Conservation (phyloP, 2,797 vertebrate species). For the Onychomys arenicola region DNA sequence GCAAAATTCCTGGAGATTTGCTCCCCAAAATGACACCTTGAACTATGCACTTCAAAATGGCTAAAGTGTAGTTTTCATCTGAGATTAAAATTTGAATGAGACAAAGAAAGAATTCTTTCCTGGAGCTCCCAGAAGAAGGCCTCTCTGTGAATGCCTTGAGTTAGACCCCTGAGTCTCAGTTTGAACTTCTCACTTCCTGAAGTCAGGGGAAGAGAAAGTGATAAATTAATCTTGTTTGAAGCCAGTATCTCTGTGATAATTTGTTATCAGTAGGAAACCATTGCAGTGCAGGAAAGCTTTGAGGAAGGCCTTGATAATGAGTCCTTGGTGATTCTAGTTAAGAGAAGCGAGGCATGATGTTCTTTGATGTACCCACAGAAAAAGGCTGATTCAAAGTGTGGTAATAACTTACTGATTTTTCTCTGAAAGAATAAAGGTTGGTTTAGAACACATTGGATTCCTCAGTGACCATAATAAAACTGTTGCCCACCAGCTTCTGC, state of each 20-base stretch:
- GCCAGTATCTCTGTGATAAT: background rate
- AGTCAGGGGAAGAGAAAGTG: background rate
- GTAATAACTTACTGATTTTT: background rate
- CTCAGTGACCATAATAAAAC: background rate
- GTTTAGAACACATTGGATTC: background rate
- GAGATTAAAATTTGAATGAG: background rate
- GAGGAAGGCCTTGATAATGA: background rate
- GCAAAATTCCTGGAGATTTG: background rate
- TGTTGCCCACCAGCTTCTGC: background rate
- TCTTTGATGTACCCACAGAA: background rate
- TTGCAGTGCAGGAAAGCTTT: background rate
- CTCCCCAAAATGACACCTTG: background rate
- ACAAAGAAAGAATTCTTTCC: background rate
- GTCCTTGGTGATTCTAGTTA: background rate
- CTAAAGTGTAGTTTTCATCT: background rate
- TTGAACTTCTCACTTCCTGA: background rate
- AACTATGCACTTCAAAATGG: background rate
- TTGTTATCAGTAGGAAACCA: background rate
- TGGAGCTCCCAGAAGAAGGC: background rate
- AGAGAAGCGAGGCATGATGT: background rate
- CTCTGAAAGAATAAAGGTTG: background rate
- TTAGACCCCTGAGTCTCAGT: background rate
- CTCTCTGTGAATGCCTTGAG: background rate
- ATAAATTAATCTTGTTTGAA: background rate
- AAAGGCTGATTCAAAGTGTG: background rate